These are phyloP conservation scores for Myiothlypis chrysogaster DNA, from an alignment of 2,797 vertebrate species.

Conservation along the genomic window DNA sequence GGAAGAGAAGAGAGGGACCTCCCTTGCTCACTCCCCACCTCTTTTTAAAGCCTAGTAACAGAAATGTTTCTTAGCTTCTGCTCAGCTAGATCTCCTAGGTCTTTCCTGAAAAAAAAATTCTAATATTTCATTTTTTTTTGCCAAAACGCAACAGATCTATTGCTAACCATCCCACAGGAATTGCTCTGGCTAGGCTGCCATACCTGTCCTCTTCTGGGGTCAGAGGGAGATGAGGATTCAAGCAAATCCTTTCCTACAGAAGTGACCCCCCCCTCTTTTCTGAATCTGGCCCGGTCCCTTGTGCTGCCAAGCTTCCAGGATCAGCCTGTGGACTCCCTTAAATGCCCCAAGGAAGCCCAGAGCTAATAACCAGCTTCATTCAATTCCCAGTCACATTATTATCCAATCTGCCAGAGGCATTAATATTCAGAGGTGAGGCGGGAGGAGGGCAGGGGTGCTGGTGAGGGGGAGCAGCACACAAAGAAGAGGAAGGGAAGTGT, in stretches of 20 bases:
- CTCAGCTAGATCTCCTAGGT: neutral
- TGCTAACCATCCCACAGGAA: neutral
- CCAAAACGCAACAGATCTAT: neutral
- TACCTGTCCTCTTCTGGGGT: neutral
- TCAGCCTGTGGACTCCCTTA: constrained; percentile 62
- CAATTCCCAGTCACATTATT: constrained; percentile 79
- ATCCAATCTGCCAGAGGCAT: constrained; percentile 75
- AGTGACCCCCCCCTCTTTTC: neutral
- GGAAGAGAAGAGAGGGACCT: neutral
- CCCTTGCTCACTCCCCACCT: neutral
- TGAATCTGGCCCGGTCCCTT: neutral
- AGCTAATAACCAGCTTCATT: constrained; percentile 77
- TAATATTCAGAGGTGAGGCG: constrained; percentile 72
- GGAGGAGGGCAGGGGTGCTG: constrained; percentile 57
- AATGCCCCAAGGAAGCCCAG: constrained; percentile 56
- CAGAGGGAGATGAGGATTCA: neutral
- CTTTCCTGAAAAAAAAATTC: neutral
- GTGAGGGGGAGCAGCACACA: constrained; percentile 14
- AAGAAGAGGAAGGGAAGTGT: constrained; percentile 24
- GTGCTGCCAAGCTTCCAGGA: neutral
- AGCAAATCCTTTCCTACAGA: neutral
- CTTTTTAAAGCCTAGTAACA: neutral
- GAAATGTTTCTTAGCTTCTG: neutral
- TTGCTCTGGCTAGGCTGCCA: neutral
- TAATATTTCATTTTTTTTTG: neutral